Conservation (phyloP, 2,113 vertebrate genomes). For the Oceanodroma tethys region DNA sequence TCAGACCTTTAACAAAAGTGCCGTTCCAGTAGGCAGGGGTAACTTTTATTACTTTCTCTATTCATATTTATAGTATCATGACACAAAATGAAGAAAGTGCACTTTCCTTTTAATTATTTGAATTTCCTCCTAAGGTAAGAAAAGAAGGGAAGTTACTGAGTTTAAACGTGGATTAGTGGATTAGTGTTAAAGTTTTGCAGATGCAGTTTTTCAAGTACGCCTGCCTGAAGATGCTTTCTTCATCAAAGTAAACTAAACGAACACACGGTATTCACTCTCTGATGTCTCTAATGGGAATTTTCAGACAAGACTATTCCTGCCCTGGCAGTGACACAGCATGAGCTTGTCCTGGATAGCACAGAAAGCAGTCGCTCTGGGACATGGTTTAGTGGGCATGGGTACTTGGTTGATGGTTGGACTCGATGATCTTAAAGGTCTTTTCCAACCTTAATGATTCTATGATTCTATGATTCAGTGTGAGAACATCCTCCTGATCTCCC, state of each 20-base stretch:
- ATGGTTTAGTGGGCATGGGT: too few species aligned
- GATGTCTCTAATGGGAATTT: not conserved
- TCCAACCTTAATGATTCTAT: too few species aligned
- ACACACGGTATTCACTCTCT: not conserved
- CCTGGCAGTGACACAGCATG: not conserved
- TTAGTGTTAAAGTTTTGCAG: not conserved
- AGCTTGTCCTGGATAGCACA: not conserved
- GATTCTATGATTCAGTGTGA: too few species aligned
- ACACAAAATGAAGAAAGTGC: not conserved
- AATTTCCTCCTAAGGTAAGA: not conserved
- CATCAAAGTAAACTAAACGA: not conserved
- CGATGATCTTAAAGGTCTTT: too few species aligned
- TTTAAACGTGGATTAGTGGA: not conserved
- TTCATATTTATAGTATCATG: not conserved
- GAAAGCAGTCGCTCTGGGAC: too few species aligned
- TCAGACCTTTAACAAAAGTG: not conserved
- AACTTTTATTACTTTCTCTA: not conserved
- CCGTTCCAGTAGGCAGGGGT: not conserved
- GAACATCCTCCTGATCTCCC: not conserved
- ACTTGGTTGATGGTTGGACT: too few species aligned
- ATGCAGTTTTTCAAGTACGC: not conserved
- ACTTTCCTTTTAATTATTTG: not conserved
- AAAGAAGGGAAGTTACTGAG: not conserved
- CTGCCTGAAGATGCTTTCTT: not conserved
- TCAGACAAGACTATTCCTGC: not conserved